These are phyloP conservation scores for Pelmatolapia mariae DNA, from an alignment of 2,113 vertebrate species.

Conservation along the genomic window DNA sequence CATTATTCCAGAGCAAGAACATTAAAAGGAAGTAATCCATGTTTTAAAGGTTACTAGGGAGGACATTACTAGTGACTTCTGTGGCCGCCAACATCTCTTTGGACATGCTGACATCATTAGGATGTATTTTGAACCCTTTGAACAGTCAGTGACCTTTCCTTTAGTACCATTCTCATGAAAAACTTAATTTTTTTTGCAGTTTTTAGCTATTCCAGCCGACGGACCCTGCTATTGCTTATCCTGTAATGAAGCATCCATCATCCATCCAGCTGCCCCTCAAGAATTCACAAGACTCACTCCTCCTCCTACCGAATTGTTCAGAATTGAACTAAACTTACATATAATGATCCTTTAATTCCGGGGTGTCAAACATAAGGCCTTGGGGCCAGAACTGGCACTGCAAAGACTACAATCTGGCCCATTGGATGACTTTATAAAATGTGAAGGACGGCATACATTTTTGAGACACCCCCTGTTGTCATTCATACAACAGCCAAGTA, in stretches of 20 bases:
- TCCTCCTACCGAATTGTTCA: background rate
- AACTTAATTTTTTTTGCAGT: background rate
- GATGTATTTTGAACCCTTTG: background rate
- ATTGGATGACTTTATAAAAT: background rate
- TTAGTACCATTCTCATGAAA: background rate
- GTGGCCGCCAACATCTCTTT: background rate
- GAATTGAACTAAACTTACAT: background rate
- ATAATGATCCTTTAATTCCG: background rate
- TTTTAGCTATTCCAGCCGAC: background rate
- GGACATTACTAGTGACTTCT: background rate
- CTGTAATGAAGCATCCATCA: background rate
- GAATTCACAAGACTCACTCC: background rate
- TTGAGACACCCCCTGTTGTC: background rate
- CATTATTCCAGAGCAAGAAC: background rate
- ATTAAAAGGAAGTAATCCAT: background rate
- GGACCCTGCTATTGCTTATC: background rate
- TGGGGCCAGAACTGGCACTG: background rate
- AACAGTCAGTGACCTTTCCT: background rate
- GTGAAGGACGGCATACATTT: background rate
- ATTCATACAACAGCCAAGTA: background rate
- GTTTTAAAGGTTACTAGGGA: background rate
- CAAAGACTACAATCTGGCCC: background rate
- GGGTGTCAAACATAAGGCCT: background rate
- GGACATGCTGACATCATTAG: background rate
- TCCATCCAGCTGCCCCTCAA: background rate